These are phyloP conservation scores for Chelonus insularis DNA, from an alignment of 1,140 invertebrate species.

Conservation along the genomic window DNA sequence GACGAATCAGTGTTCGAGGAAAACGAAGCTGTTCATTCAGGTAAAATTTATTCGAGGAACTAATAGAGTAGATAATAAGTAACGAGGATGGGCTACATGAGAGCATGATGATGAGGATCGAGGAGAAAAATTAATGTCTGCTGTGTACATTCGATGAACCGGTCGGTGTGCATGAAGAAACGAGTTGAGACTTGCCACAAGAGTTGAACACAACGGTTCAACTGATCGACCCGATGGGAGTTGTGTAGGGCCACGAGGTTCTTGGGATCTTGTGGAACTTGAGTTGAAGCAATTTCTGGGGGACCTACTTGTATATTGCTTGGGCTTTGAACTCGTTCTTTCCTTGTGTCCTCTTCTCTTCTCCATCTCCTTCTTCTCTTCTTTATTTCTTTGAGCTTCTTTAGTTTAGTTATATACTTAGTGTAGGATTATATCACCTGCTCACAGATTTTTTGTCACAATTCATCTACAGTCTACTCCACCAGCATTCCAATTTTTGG, in stretches of 20 bases:
- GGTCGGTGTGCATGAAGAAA: conserved; percentile 12
- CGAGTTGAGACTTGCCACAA: conserved; percentile 1
- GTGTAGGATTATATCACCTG: not conserved
- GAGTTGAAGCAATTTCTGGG: conserved; percentile 8
- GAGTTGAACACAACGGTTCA: conserved; percentile 1
- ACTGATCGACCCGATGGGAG: not conserved
- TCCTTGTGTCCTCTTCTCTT: not conserved
- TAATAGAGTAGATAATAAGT: not conserved
- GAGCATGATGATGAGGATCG: too few species aligned
- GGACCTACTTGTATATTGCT: conserved; percentile 11
- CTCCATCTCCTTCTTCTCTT: not conserved
- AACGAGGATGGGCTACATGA: not conserved
- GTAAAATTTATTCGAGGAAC: conserved; percentile 47
- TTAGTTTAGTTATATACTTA: not conserved
- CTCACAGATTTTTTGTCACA: not conserved
- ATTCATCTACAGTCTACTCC: not conserved
- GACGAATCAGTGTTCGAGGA: conserved; percentile 47
- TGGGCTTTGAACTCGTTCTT: not conserved
- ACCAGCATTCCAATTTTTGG: not conserved
- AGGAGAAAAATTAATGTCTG: not conserved
- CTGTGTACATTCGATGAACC: conserved; percentile 13
- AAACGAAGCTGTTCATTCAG: conserved; percentile 68
- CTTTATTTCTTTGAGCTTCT: not conserved
- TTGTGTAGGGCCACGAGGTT: not conserved
- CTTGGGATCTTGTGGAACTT: not conserved